Conservation (phyloP, 2,113 vertebrate species). For the Ariopsis seemanni region DNA sequence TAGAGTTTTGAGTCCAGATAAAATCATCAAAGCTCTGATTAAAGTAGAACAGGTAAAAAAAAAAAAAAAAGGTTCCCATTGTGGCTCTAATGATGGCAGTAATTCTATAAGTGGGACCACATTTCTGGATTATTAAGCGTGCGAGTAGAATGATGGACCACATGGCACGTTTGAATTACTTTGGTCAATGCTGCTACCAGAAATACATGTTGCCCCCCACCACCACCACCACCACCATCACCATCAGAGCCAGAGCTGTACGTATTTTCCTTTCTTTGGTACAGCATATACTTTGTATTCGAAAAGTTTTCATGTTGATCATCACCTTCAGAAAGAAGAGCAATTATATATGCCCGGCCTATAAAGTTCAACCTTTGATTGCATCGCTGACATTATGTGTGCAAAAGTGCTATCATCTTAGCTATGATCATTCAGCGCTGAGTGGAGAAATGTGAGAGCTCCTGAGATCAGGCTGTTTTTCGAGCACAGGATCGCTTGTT, state of each 20-base stretch:
- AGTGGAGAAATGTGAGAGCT: not conserved
- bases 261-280: conserved; percentile 73
- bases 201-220: conserved; percentile 68
- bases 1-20: conserved; percentile 55
- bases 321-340: conserved; percentile 23
- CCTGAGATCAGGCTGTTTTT: conserved; percentile 26
- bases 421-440: not conserved
- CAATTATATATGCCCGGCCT: not conserved
- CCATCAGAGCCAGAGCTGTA: conserved; percentile 57
- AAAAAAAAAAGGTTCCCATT: conserved; percentile 49
- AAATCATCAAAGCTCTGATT: conserved; percentile 68
- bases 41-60: conserved; percentile 64
- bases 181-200: conserved; percentile 9
- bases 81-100: conserved; percentile 56
- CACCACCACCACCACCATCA: too few relatives aligned
- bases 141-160: conserved; percentile 53
- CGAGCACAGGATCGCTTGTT: conserved; percentile 25
- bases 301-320: conserved; percentile 3
- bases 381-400: not conserved
- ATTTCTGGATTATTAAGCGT: conserved; percentile 61
- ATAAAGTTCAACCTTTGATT: not conserved
- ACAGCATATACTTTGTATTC: conserved; percentile 69
- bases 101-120: conserved; percentile 68
- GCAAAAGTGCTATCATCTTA: not conserved
- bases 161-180: conserved; percentile 40